phyloP scores from a whole-genome alignment of 2,797 vertebrate genomes.

The Cirrhinus molitorella region DNA sequence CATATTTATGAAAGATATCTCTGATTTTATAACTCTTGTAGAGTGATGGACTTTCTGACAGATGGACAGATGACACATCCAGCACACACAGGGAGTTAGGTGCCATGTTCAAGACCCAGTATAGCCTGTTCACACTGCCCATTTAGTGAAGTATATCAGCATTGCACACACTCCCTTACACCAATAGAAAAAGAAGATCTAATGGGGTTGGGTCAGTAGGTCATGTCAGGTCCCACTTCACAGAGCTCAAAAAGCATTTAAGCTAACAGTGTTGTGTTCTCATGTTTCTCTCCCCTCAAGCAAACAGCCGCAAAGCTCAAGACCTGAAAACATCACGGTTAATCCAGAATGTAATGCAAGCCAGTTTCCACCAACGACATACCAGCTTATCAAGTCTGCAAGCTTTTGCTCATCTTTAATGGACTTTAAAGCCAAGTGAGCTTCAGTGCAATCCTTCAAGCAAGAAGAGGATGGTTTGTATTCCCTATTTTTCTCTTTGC shows the following conservation, averaged over 20 bases:
- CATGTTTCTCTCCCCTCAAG: constrained; percentile 82
- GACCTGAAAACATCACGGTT: constrained; percentile 65
- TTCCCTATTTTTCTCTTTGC: constrained; percentile 62
- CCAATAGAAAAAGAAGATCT: not conserved
- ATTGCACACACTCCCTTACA: not conserved
- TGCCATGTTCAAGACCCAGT: constrained; percentile 34
- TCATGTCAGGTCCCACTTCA: constrained; percentile 69
- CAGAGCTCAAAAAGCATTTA: constrained; percentile 72
- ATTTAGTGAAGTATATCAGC: not conserved
- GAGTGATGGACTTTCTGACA: constrained; percentile 51
- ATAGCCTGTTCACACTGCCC: constrained; percentile 9
- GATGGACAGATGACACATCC: constrained; percentile 48
- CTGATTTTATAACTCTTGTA: constrained; percentile 60
- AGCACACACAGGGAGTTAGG: constrained; percentile 24
- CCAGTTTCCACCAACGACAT: not conserved
- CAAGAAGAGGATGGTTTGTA: constrained; percentile 80
- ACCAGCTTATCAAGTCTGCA: not conserved
- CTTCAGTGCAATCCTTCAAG: constrained; percentile 25
- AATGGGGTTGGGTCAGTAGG: constrained; percentile 43
- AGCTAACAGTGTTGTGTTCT: constrained; percentile 86
- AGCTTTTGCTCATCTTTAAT: constrained; percentile 10
- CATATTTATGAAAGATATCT: constrained; percentile 23
- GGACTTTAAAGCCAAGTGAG: constrained; percentile 49
- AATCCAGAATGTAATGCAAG: constrained; percentile 6
- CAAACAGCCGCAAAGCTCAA: constrained; percentile 79